A percentile compares a stretch with the other conserved stretches of the same genome.
phyloP scores from a whole-genome alignment of 1,140 invertebrate genomes.

The Aphaenogaster rudis region DNA sequence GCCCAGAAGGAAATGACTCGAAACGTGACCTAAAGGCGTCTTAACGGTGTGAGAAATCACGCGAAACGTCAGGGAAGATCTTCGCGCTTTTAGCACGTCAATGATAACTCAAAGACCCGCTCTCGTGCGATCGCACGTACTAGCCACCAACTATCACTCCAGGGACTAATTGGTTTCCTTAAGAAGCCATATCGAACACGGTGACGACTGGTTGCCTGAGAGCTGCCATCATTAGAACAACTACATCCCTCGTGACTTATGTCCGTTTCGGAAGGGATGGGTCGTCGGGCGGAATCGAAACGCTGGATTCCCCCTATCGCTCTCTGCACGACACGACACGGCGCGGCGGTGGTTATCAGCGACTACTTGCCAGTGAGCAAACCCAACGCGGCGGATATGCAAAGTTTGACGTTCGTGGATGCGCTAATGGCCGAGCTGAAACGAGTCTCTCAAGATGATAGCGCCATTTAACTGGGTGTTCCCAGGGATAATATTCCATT shows the following conservation, averaged over 20 bases:
- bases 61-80: background rate
- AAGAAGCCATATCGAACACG: slow-evolving; percentile 44
- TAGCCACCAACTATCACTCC: background rate
- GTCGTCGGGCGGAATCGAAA: slow-evolving; percentile 44
- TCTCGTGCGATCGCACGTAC: background rate
- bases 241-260: slow-evolving; percentile 45
- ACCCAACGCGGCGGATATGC: slow-evolving; percentile 66
- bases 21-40: slow-evolving; percentile 2
- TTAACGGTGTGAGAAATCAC: background rate
- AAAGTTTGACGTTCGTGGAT: slow-evolving; percentile 75
- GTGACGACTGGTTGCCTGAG: slow-evolving; percentile 11
- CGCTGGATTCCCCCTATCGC: slow-evolving; percentile 11
- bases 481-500: slow-evolving; percentile 72
- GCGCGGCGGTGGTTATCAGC: slow-evolving; percentile 38
- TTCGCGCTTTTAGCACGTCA: background rate
- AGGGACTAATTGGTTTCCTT: slow-evolving; percentile 47
- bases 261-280: background rate
- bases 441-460: slow-evolving; percentile 72
- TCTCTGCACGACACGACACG: slow-evolving; percentile 10
- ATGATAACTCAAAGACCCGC: background rate
- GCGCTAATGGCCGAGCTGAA: slow-evolving; percentile 74
- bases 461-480: slow-evolving; percentile 65
- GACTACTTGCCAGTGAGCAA: slow-evolving; percentile 46
- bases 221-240: slow-evolving; percentile 37
- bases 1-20: slow-evolving; percentile 17